Conservation (phyloP, 2,797 vertebrate genomes). For the Choloepus didactylus region DNA sequence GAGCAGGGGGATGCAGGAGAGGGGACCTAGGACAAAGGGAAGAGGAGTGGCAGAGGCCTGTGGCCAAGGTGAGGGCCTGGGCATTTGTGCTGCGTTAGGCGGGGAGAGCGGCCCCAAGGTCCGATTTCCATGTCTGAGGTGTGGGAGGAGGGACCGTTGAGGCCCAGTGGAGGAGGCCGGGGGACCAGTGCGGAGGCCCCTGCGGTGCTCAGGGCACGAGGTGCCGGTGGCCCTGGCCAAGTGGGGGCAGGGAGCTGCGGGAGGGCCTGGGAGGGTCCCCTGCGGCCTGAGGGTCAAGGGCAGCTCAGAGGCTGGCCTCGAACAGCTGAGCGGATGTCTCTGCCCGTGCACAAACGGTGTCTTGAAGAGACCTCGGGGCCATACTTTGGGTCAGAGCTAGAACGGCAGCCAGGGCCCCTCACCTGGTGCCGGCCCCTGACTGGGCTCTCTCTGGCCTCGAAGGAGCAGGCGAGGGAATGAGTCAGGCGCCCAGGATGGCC, state of each 20-base stretch:
- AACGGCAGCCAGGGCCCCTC: not conserved
- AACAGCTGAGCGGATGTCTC: rapidly evolving
- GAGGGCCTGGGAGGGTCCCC: not conserved
- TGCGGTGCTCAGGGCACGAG: not conserved
- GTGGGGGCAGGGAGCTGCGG: not conserved
- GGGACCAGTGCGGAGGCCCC: rapidly evolving
- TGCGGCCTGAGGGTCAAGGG: not conserved
- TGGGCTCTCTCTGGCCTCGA: not conserved
- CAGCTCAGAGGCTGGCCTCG: not conserved
- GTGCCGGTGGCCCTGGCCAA: not conserved
- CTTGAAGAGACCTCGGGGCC: too few relatives aligned
- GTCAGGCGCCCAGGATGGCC: not conserved
- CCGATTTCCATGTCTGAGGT: rapidly evolving
- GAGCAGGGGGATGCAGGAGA: not conserved
- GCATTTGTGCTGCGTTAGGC: too few relatives aligned
- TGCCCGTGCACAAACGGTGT: rapidly evolving
- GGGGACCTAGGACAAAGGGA: too few relatives aligned
- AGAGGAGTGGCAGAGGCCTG: rapidly evolving
- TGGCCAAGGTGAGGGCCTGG: rapidly evolving
- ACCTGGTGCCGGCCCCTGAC: rapidly evolving
- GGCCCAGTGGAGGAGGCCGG: rapidly evolving
- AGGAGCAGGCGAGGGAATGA: not conserved
- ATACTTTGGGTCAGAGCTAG: not conserved
- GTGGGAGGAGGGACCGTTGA: not conserved
- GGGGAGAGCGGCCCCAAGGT: not conserved